Evolutionary conservation across 2,888 invertebrate species (phyloP), one percentile per base, ranked within the genome.

Genomic region (Drosophila subquinaria): DNA sequence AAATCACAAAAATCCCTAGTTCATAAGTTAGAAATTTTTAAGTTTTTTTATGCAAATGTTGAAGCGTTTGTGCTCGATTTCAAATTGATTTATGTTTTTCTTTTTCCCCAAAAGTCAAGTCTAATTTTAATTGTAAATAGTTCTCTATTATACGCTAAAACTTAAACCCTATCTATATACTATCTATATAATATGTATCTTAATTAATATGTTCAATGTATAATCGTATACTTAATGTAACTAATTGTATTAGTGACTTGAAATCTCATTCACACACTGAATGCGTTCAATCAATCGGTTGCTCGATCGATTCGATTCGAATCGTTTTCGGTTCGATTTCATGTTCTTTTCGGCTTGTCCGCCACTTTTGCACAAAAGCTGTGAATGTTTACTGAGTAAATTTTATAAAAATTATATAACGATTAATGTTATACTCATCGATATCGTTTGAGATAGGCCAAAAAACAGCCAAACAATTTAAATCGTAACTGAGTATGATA

Each of bases 311-410:
- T 30, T 30, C 30, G 30, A 30, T 60, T 64, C 52, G 68, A 52
- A 51, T 66, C 67, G 63, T 23, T 53, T 69, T 74, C 55, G 70
- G 43, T 59, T 75, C 61, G 76, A 75, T 76, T 74, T 76, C 62
- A 79, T 76, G 65, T 62, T 50, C 56, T 79, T 85, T 74, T 79
- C 60, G 82, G 85, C 86, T 74, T 74, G 59, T 71, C 73, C 73
- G 78, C 79, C 68, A 70, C 56, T 71, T 66, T 73, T 59, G 59
- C 59, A 84, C 82, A 79, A 83, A 82, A 76, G 89, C 86, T 86
- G 90, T 86, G 86, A 86, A 88, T 89, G 86, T 86, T 86, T 86
- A 86, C 86, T 88, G 86, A 89, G 86, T 86, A 86, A 85, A 89
- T 85, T 89, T 71, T 66, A 45, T 68, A 69, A 82, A 79, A 43